Evolutionary conservation across 2,113 vertebrate genomes (phyloP).

Genomic region (Stercorarius parasiticus): DNA sequence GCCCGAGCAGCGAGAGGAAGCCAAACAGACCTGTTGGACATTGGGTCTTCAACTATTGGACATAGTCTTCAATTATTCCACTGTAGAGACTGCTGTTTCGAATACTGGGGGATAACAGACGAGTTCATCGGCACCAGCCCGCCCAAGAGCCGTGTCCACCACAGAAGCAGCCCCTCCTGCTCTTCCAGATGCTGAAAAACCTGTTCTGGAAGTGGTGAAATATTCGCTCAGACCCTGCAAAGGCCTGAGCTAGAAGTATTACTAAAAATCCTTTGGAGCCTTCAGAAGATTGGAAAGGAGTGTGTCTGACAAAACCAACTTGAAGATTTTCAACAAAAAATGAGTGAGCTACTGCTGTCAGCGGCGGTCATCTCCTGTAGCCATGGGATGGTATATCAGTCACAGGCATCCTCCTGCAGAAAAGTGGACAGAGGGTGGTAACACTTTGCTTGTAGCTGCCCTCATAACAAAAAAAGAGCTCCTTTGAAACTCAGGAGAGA

Average conservation of each 20-base stretch:
- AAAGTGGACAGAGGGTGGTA: neutral
- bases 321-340: neutral
- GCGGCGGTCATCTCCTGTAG: neutral
- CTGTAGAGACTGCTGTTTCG: neutral
- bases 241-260: neutral
- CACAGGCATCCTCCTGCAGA: neutral
- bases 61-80: neutral
- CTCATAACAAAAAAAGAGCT: neutral
- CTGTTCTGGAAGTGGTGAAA: neutral
- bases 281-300: neutral
- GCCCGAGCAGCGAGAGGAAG: neutral
- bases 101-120: neutral
- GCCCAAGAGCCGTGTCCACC: neutral
- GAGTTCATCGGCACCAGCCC: neutral
- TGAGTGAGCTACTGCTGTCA: neutral
- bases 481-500: neutral
- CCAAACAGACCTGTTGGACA: neutral
- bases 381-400: neutral
- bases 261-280: neutral
- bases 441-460: neutral
- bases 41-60: neutral
- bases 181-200: neutral
- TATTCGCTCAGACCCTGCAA: neutral
- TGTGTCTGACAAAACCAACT: neutral
- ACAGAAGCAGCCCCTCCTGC: neutral